phyloP scores from a whole-genome alignment of 2,888 invertebrate genomes.

The Neria commutata region DNA sequence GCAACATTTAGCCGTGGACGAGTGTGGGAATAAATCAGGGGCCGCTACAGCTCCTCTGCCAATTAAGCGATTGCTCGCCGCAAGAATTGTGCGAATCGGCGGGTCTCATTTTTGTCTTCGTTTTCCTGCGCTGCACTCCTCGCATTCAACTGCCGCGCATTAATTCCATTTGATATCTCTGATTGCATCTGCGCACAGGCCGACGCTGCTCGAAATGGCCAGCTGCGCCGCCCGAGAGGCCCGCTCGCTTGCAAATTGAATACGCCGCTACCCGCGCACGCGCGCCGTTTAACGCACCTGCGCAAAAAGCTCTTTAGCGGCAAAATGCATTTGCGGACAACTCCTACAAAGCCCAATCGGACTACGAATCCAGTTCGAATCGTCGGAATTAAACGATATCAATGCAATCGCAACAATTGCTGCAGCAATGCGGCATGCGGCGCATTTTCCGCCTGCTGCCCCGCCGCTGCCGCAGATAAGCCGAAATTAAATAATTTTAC shows the following conservation, averaged over 20 bases:
- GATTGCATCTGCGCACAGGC: slow-evolving; percentile 50
- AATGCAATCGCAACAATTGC: neutral
- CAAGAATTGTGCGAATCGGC: neutral
- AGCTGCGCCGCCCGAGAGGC: slow-evolving; percentile 28
- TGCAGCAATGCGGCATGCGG: neutral
- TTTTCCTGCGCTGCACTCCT: neutral
- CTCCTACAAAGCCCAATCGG: neutral
- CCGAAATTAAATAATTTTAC: slow-evolving; percentile 54
- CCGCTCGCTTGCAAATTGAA: neutral
- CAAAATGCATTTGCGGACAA: no score
- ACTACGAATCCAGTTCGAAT: neutral
- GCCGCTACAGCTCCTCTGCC: neutral
- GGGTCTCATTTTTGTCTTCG: neutral
- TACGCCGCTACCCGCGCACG: neutral
- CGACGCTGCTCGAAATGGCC: slow-evolving; percentile 54
- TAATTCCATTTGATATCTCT: slow-evolving; percentile 32
- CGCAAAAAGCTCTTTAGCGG: neutral
- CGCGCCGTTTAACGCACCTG: neutral
- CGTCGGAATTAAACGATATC: neutral
- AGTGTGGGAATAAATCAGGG: neutral
- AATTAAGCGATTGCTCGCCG: neutral
- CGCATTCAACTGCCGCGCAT: neutral
- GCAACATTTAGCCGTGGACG: neutral
- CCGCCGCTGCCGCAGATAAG: slow-evolving; percentile 27
- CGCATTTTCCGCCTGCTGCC: neutral